Base-by-base conservation (phyloP, 2,888 invertebrate genomes). In the Alsophila aescularia region DNA sequence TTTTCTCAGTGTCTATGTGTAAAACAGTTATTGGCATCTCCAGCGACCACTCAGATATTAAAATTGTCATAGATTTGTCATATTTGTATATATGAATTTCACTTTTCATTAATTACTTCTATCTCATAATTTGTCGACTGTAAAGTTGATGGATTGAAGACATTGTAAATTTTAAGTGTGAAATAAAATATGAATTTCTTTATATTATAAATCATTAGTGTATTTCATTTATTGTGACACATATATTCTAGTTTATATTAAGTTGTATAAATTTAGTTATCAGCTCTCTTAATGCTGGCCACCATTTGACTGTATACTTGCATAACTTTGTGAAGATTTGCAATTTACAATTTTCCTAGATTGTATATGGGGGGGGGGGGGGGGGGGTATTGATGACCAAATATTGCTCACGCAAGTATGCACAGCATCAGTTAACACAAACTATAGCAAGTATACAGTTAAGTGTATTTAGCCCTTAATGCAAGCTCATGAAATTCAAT, bases 201-300 rank as follows among this genome's bases (percentile, higher is more conserved):
- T 78, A 74, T 79, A 80, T 80, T 86, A 79, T 65, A 61, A 29
- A 66, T 79, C 81, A 82, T 79, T 83, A 83, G 79, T 79, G 73
- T 85, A 75, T 77, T 76, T 54, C 42, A 47, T 83, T 66, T 72
- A 72, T 69, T 57, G 52, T 61, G 61, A 61, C 58, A 73, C 72
- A 70, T 72, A 64, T 73, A 77, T 71, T 76, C 64, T 81, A 79
- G 77, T 84, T 83, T 81, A 81, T 83, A 74, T 79, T 86, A 83
- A 86, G 85, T 87, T 88, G 87, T 89, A 87, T 81, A 88, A 87
- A 88, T 81, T 85, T 85, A 83, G 81, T 77, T 81, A 69, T 78
- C 76, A 73, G 84, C 85, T 89, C 88, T 89, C 84, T 85, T 67
- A 24, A 7, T 18, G 18, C 4, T 8, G 2, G 24, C 4, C 24